These are phyloP conservation scores for Paratrypauchen microcephalus DNA, from an alignment of 2,797 vertebrate genomes.

Conservation along the genomic window DNA sequence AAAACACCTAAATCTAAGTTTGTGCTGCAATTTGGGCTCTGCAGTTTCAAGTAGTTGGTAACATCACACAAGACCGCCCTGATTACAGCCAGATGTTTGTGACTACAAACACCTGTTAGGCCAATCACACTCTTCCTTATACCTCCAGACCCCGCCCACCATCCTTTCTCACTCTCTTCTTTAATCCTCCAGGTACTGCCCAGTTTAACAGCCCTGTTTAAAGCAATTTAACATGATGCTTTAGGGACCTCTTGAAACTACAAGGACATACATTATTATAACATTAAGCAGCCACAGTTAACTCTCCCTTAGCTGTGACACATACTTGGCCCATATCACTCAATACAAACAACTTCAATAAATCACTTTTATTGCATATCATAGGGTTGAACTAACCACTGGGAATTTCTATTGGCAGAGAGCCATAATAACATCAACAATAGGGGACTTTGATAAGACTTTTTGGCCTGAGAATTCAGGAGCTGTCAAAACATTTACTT, in stretches of 20 bases:
- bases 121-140: too few relatives aligned
- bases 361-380: conserved; percentile 2
- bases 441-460: conserved; percentile 2
- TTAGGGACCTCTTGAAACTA: background rate
- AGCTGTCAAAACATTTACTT: conserved; percentile 8
- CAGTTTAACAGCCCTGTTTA: too few relatives aligned
- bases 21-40: too few relatives aligned
- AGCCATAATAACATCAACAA: background rate
- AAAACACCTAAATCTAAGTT: too few relatives aligned
- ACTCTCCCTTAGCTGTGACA: conserved; percentile 3
- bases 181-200: too few relatives aligned
- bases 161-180: too few relatives aligned
- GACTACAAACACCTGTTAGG: too few relatives aligned
- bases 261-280: background rate
- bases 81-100: too few relatives aligned
- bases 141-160: too few relatives aligned
- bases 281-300: conserved; percentile 2
- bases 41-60: too few relatives aligned
- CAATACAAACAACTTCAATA: background rate
- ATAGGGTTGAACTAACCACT: background rate
- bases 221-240: background rate
- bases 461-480: background rate
- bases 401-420: conserved; percentile 1
- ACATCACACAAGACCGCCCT: too few relatives aligned
- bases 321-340: background rate